These are phyloP conservation scores for Calliopum simillimum DNA, from an alignment of 2,888 invertebrate species.

Conservation along the genomic window DNA sequence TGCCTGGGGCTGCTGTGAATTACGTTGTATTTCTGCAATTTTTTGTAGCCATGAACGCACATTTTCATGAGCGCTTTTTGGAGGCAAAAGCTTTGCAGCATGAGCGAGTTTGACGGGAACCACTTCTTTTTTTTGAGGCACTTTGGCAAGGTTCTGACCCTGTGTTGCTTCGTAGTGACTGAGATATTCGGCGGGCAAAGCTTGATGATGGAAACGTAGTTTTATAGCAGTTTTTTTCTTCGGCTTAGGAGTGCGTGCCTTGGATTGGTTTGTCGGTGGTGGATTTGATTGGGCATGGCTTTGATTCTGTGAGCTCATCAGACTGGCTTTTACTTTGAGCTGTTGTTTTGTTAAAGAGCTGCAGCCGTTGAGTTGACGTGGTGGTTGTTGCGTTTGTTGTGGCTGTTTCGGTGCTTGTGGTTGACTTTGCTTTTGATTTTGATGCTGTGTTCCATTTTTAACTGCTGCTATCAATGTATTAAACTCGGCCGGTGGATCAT, in stretches of 20 bases:
- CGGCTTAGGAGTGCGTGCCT: constrained; percentile 35
- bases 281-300: constrained; percentile 24
- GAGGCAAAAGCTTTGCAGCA: constrained; percentile 51
- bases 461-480: constrained; percentile 50
- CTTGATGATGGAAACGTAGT: constrained; percentile 84
- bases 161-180: constrained; percentile 83
- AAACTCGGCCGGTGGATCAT: constrained; percentile 59
- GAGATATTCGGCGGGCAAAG: constrained; percentile 81
- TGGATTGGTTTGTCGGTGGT: background rate
- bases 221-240: constrained; percentile 73
- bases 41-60: constrained; percentile 82
- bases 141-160: constrained; percentile 68
- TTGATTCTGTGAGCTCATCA: constrained; percentile 53
- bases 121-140: constrained; percentile 52
- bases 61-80: constrained; percentile 72
- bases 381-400: constrained; percentile 38
- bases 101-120: constrained; percentile 37
- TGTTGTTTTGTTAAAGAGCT: constrained; percentile 60
- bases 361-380: constrained; percentile 47
- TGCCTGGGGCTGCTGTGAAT: constrained; percentile 44
- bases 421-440: constrained; percentile 3
- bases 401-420: constrained; percentile 34
- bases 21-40: constrained; percentile 78
- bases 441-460: constrained; percentile 23
- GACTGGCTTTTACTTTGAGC: constrained; percentile 58